A percentile compares a stretch with the other conserved stretches of the same genome.
phyloP scores from a whole-genome alignment of 2,113 vertebrate species.

The Erythrocercus mccallii region DNA sequence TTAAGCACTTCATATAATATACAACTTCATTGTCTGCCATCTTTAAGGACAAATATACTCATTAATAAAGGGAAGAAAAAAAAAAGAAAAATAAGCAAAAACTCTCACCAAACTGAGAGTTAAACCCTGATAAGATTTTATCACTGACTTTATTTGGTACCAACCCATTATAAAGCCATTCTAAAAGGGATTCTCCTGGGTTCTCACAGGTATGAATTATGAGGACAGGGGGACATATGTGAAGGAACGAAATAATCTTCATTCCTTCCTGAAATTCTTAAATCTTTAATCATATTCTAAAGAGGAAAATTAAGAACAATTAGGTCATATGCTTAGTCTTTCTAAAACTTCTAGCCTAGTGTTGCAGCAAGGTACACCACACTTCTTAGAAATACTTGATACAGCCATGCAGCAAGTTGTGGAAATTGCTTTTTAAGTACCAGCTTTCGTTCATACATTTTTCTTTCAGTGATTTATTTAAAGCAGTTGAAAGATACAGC shows the following conservation, averaged over 20 bases:
- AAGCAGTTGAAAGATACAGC: constrained; percentile 35
- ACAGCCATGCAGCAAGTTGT: background rate
- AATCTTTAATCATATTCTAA: background rate
- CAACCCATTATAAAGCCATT: background rate
- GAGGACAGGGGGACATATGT: rapidly evolving
- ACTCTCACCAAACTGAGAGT: rapidly evolving
- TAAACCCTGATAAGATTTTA: background rate
- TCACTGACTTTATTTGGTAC: background rate
- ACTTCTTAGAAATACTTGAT: background rate
- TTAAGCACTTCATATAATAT: background rate
- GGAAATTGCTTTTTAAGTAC: background rate
- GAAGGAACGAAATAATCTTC: background rate
- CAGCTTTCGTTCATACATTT: background rate
- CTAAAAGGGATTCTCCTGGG: background rate
- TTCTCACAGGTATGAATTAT: background rate
- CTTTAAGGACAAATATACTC: background rate
- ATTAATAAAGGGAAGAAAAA: background rate
- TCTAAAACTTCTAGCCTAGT: background rate
- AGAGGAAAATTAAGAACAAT: background rate
- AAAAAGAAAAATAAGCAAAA: background rate
- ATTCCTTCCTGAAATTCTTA: background rate
- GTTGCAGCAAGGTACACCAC: background rate
- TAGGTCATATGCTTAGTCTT: background rate
- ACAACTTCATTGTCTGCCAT: background rate
- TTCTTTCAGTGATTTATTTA: constrained; percentile 46